Evolutionary conservation across 2,797 vertebrate species (phyloP).

Genomic region (Oryzias sinensis): DNA sequence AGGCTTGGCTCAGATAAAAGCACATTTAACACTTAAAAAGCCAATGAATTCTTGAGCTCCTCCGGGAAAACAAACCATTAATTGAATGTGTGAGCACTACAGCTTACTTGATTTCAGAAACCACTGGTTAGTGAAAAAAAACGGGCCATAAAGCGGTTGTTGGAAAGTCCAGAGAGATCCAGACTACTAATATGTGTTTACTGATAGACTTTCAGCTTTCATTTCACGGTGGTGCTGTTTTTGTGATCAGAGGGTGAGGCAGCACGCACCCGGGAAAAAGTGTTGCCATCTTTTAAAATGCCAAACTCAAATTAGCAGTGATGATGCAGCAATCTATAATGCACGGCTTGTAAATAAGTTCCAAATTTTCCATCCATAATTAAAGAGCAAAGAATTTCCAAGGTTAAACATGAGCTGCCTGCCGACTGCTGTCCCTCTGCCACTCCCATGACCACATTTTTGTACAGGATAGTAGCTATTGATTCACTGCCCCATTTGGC

Average conservation of each 20-base stretch:
- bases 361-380: conserved; percentile 65
- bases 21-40: conserved; percentile 41
- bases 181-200: conserved; percentile 2
- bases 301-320: conserved; percentile 60
- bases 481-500: conserved; percentile 63
- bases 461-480: conserved; percentile 61
- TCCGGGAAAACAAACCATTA: conserved; percentile 21
- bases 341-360: conserved; percentile 61
- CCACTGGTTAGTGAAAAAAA: conserved; percentile 10
- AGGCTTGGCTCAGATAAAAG: conserved; percentile 18
- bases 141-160: conserved; percentile 19
- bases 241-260: conserved; percentile 36
- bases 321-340: conserved; percentile 64
- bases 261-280: conserved; percentile 23
- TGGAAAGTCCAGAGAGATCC: conserved; percentile 4
- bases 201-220: conserved; percentile 1
- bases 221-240: conserved; percentile 8
- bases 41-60: conserved; percentile 22
- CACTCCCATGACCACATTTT: conserved; percentile 44
- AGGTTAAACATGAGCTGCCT: conserved; percentile 37
- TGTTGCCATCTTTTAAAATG: conserved; percentile 31
- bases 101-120: conserved; percentile 9
- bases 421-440: conserved; percentile 22
- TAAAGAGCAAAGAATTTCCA: conserved; percentile 46
- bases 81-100: conserved; percentile 21